Evolutionary conservation across 23 tunicate species (phyloP), one percentile per base, ranked within the genome.

Genomic region (Clavelina lepadiformis): DNA sequence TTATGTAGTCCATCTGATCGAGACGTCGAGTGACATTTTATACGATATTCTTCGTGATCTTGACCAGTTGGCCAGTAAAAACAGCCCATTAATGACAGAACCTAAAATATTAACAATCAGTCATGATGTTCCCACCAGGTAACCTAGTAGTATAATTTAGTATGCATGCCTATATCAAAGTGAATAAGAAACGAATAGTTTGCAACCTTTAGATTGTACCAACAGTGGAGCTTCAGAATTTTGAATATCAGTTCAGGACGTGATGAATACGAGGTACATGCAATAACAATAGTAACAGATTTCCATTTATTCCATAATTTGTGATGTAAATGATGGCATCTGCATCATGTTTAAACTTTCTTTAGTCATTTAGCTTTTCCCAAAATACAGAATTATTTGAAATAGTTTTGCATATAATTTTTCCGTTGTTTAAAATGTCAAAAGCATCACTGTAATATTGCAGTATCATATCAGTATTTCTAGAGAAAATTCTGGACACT

Each of bases 111-210:
- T 87, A n/a, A 59, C 73, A 5, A 66, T 87, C 26, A 87, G 96
- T 53, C 86, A 79, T 33, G 96, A 87, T 62, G 73, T 73, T 1
- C 81, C 96, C 19, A 71, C 96, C 31, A 87, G 96, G 96, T 87
- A 20, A 30, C 28, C n/a, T 65, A 28, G 5, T 29, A 21, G 7
- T 22, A 6, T 44, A 38, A 38, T 8, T 44, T 41, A 11, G 49
- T 41, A 41, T 41, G 49, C 49, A 41, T 15, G 15, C 49, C 5
- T 11, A 11, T 53, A n/a, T n/a, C n/a, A n/a, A n/a, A n/a, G n/a
- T n/a, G n/a, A n/a, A n/a, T n/a, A n/a, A n/a, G n/a, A n/a, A n/a
- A n/a, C n/a, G n/a, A n/a, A n/a, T n/a, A n/a, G n/a, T n/a, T 29
- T 38, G 46, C 61, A 2, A 26, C 27, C 18, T 58, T 8, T 35